phyloP scores from a whole-genome alignment of 2,797 vertebrate species.

The Lepilemur ruficaudatus region DNA sequence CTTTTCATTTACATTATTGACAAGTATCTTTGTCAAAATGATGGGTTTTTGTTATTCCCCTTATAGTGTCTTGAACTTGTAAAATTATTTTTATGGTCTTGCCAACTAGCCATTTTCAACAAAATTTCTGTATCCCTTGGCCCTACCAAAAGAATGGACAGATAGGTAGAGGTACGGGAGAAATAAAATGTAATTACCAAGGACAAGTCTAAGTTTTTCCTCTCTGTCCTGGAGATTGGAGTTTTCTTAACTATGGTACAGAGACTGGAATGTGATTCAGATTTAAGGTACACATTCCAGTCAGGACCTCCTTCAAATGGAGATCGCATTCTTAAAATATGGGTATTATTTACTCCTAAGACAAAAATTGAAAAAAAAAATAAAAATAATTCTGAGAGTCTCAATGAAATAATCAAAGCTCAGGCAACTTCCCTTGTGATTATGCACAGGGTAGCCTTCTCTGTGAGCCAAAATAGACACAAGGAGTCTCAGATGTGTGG shows the following conservation, averaged over 20 bases:
- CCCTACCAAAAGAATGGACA: too few species aligned
- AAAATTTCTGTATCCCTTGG: not conserved
- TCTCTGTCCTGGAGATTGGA: not conserved
- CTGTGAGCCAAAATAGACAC: not conserved
- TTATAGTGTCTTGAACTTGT: too few species aligned
- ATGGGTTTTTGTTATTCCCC: too few species aligned
- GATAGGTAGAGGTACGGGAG: too few species aligned
- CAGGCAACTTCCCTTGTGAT: not conserved
- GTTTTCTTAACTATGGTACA: not conserved
- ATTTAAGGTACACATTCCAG: not conserved
- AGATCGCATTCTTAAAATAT: not conserved
- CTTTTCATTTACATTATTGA: too few species aligned
- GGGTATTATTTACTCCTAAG: not conserved
- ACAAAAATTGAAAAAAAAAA: not conserved
- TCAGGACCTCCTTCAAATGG: not conserved
- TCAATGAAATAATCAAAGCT: not conserved
- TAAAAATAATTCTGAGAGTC: not conserved
- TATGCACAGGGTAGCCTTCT: not conserved
- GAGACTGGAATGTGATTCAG: not conserved
- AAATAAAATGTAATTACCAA: too few species aligned
- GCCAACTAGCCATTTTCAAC: too few species aligned
- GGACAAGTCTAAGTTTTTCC: not conserved
- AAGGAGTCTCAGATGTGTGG: not conserved
- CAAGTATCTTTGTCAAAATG: too few species aligned
- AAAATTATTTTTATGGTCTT: too few species aligned